phyloP scores from a whole-genome alignment of 2,888 invertebrate species.

The Drosophila incognita region DNA sequence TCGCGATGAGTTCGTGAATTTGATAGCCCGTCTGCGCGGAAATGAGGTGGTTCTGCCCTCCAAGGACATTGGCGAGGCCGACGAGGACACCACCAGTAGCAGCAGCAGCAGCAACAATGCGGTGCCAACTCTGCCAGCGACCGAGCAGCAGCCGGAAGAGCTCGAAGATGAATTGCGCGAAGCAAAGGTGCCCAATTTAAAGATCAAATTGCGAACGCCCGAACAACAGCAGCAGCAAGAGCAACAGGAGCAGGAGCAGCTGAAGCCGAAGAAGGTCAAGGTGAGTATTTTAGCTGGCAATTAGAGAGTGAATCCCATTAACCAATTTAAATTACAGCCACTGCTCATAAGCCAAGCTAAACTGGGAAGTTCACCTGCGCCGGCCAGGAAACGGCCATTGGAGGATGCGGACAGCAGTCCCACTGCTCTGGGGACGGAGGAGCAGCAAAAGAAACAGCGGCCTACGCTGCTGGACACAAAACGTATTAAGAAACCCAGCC shows the following conservation, averaged over 20 bases:
- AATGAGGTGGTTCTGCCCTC: slow-evolving; percentile 88
- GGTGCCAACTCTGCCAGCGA: slow-evolving; percentile 68
- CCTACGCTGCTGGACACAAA: slow-evolving; percentile 82
- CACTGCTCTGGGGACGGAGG: slow-evolving; percentile 43
- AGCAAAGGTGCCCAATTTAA: slow-evolving; percentile 82
- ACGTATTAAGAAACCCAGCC: slow-evolving; percentile 80
- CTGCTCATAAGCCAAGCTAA: slow-evolving; percentile 82
- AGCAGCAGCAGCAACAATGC: slow-evolving; percentile 86
- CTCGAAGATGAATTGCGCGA: slow-evolving; percentile 86
- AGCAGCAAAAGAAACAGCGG: slow-evolving; percentile 76
- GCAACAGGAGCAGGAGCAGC: slow-evolving; percentile 51
- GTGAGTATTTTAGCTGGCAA: slow-evolving; percentile 51
- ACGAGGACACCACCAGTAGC: slow-evolving; percentile 87
- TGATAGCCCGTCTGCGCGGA: slow-evolving; percentile 91
- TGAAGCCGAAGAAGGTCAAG: slow-evolving; percentile 75
- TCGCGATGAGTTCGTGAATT: slow-evolving; percentile 91
- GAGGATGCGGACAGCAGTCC: slow-evolving; percentile 69
- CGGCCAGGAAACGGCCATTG: slow-evolving; percentile 72
- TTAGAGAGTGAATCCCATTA: background rate
- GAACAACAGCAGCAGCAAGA: slow-evolving; percentile 48
- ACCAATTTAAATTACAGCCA: slow-evolving; percentile 64
- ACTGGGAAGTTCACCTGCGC: slow-evolving; percentile 53
- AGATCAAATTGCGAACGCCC: slow-evolving; percentile 79
- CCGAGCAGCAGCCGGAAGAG: slow-evolving; percentile 86
- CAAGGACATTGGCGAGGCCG: slow-evolving; percentile 86